Evolutionary conservation across 2,888 invertebrate genomes (phyloP).

Genomic region (Dastarcus helophoroides): DNA sequence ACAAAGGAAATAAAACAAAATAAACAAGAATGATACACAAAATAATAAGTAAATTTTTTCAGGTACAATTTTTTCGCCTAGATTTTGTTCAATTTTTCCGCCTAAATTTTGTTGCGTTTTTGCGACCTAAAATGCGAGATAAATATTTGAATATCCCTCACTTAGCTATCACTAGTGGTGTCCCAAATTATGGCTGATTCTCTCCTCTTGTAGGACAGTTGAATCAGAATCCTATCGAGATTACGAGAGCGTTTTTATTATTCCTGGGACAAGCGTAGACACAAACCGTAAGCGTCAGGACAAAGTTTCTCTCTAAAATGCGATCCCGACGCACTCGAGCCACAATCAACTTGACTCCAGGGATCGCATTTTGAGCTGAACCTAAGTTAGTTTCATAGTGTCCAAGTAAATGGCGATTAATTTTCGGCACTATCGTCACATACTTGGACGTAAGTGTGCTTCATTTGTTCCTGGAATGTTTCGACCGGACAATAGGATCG

Average conservation of each 20-base stretch:
- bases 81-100: too few species aligned
- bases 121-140: too few species aligned
- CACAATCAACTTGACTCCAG: neutral
- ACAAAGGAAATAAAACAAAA: too few species aligned
- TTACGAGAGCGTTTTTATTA: constrained; percentile 66
- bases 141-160: too few species aligned
- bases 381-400: constrained; percentile 22
- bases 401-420: constrained; percentile 24
- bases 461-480: constrained; percentile 41
- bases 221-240: constrained; percentile 54
- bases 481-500: constrained; percentile 30
- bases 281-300: constrained; percentile 46
- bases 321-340: constrained; percentile 21
- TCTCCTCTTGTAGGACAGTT: constrained; percentile 36
- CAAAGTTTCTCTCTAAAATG: constrained; percentile 32
- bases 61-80: too few species aligned
- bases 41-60: too few species aligned
- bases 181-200: constrained; percentile 7
- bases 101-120: too few species aligned
- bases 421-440: constrained; percentile 4
- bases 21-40: too few species aligned
- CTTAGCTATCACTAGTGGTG: too few species aligned
- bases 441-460: constrained; percentile 35
- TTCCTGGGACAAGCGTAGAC: constrained; percentile 53
- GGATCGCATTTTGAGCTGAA: constrained; percentile 9